phyloP scores from a whole-genome alignment of 2,797 vertebrate genomes.

The Leuciscus waleckii region DNA sequence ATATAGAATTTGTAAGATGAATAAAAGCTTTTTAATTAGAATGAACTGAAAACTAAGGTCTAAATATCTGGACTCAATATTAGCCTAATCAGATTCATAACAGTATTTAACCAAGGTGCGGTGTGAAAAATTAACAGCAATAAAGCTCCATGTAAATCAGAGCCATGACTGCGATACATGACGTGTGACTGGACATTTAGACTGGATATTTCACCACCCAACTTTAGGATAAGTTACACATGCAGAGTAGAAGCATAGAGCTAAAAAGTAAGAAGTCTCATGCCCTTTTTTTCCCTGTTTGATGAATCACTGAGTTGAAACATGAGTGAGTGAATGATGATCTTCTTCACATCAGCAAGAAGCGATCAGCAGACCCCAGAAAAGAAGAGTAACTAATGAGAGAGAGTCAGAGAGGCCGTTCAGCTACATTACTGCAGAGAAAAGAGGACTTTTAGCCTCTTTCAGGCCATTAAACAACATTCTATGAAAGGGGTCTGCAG shows the following conservation, averaged over 20 bases:
- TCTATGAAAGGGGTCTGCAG: conserved; percentile 35
- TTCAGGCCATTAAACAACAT: conserved; percentile 50
- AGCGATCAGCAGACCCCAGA: conserved; percentile 7
- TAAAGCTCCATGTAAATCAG: neutral
- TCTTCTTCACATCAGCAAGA: conserved; percentile 26
- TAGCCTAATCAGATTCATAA: neutral
- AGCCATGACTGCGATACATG: neutral
- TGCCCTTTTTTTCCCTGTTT: neutral
- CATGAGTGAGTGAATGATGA: conserved; percentile 37
- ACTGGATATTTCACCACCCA: neutral
- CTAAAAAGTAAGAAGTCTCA: neutral
- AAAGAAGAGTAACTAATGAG: conserved; percentile 15
- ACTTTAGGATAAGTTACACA: neutral
- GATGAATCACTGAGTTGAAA: conserved; percentile 27
- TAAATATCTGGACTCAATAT: neutral
- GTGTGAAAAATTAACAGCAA: neutral
- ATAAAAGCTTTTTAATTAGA: neutral
- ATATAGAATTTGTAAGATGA: neutral
- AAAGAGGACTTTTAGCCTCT: conserved; percentile 46
- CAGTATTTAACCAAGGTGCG: neutral
- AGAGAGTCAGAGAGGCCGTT: conserved; percentile 31
- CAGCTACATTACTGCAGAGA: conserved; percentile 29
- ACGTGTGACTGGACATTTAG: neutral
- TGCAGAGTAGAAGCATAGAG: neutral
- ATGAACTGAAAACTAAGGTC: neutral